Evolutionary conservation across 2,888 invertebrate genomes (phyloP).

Genomic region (Ischnura elegans): DNA sequence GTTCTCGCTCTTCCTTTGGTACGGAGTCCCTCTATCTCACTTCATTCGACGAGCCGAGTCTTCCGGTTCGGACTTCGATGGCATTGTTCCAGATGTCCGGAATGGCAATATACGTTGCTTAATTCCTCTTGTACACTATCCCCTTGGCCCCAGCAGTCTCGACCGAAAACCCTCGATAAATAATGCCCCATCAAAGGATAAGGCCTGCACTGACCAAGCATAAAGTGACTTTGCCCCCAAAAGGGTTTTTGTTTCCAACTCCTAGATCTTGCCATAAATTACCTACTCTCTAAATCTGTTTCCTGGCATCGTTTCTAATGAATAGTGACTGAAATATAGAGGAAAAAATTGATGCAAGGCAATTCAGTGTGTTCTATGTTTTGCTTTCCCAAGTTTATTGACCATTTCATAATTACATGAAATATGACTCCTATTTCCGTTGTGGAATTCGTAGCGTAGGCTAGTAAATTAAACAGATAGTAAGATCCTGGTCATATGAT

Average conservation of each 20-base stretch:
- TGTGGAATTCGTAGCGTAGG: not conserved
- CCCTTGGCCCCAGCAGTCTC: slow-evolving; percentile 1
- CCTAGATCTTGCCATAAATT: slow-evolving; percentile 52
- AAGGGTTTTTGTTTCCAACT: slow-evolving; percentile 61
- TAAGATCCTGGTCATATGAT: too few relatives aligned
- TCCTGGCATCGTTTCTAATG: slow-evolving; percentile 66
- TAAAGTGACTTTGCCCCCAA: slow-evolving; percentile 55
- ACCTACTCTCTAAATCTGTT: slow-evolving; percentile 60
- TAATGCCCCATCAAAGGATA: slow-evolving; percentile 62
- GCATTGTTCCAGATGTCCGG: slow-evolving; percentile 65
- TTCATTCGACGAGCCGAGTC: slow-evolving; percentile 58
- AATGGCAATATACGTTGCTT: slow-evolving; percentile 65
- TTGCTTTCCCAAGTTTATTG: not conserved
- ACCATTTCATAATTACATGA: not conserved
- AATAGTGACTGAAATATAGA: slow-evolving; percentile 2
- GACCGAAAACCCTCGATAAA: slow-evolving; percentile 52
- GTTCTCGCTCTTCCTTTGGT: not conserved
- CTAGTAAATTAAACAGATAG: not conserved
- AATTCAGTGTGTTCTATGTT: not conserved
- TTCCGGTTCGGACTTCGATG: slow-evolving; percentile 65
- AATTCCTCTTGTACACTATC: slow-evolving; percentile 47
- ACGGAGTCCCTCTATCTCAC: slow-evolving; percentile 50
- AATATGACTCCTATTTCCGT: not conserved
- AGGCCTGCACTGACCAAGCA: slow-evolving; percentile 63
- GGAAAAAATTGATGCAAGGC: not conserved